These are phyloP conservation scores for Grammomys surdaster DNA, from an alignment of 2,113 vertebrate genomes.

Conservation along the genomic window DNA sequence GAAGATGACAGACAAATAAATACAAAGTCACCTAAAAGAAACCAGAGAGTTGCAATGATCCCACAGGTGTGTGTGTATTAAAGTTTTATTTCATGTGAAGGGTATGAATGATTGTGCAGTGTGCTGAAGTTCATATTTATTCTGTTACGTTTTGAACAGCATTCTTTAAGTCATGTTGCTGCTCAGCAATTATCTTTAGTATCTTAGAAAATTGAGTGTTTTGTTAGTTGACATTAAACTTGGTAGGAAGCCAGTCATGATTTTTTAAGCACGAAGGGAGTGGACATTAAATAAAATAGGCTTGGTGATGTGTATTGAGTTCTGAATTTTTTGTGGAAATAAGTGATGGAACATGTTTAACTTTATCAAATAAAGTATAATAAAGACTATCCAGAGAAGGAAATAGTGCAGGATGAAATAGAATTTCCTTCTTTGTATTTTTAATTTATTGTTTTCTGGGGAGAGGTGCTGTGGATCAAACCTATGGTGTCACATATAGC, in stretches of 20 bases:
- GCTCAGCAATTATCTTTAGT: conserved; percentile 35
- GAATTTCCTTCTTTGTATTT: background rate
- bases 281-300: background rate
- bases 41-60: conserved; percentile 93
- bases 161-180: conserved; percentile 72
- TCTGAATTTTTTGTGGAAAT: conserved; percentile 25
- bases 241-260: conserved; percentile 1
- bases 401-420: background rate
- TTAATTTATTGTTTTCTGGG: background rate
- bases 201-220: background rate
- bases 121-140: conserved; percentile 40
- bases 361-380: conserved; percentile 2
- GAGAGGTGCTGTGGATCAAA: background rate
- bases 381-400: conserved; percentile 5
- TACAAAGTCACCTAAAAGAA: conserved; percentile 96
- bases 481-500: background rate
- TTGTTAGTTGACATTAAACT: conserved; percentile 12
- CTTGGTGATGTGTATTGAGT: background rate
- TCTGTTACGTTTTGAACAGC: conserved; percentile 71
- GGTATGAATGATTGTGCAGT: background rate
- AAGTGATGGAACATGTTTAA: background rate
- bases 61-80: conserved; percentile 91
- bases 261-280: background rate
- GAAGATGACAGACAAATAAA: conserved; percentile 93
- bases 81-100: conserved; percentile 58